Conservation (phyloP, 2,888 invertebrate genomes). For the Synergus japonicus region DNA sequence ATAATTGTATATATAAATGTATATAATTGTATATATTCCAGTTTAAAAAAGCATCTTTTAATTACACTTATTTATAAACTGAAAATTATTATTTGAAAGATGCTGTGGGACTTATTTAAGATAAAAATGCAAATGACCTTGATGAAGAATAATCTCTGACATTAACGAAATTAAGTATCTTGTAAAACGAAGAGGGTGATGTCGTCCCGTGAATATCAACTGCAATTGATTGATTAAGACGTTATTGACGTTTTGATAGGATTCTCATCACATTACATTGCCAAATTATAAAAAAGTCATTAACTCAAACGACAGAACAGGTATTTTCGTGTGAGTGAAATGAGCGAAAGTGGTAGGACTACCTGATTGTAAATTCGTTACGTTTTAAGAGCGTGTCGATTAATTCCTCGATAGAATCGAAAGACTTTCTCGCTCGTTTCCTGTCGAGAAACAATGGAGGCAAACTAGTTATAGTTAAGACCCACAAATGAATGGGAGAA, state of each 20-base stretch:
- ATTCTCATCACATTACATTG: background rate
- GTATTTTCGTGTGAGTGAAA: slow-evolving; percentile 6
- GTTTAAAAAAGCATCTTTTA: background rate
- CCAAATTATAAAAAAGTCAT: background rate
- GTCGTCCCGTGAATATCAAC: background rate
- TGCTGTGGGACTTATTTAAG: background rate
- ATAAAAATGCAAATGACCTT: background rate
- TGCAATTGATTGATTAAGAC: background rate
- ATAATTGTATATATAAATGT: no score
- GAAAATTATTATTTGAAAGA: background rate
- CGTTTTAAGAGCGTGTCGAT: slow-evolving; percentile 33
- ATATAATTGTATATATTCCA: background rate
- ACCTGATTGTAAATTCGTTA: slow-evolving; percentile 1
- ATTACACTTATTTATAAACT: background rate
- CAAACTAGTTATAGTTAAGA: slow-evolving; percentile 21
- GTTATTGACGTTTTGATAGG: background rate
- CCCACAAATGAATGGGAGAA: slow-evolving; percentile 29
- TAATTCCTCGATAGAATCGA: slow-evolving; percentile 1
- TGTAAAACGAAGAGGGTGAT: background rate
- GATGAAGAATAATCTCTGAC: background rate
- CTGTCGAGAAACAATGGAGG: slow-evolving; percentile 31
- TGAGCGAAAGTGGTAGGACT: slow-evolving; percentile 19
- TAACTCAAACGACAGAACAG: background rate
- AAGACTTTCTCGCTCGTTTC: slow-evolving; percentile 35
- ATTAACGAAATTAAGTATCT: background rate